phyloP scores from a whole-genome alignment of 37 sponge, comb jelly and placozoan species.

The Ianthella basta region DNA sequence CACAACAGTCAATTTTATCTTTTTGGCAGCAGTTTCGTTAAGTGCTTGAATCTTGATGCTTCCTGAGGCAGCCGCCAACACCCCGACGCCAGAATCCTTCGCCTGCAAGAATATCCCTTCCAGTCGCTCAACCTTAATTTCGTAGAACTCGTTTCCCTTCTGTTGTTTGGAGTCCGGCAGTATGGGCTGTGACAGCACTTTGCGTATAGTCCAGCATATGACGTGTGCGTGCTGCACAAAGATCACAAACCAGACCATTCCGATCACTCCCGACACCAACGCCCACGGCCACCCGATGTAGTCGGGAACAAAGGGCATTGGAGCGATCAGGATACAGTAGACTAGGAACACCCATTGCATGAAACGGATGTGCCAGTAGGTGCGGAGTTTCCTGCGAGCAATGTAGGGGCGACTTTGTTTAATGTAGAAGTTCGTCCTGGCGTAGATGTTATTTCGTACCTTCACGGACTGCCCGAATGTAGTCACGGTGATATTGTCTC shows the following conservation, averaged over 20 bases:
- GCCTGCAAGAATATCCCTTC: not conserved
- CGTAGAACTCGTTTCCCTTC: not conserved
- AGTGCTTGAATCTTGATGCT: not conserved
- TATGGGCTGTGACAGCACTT: not conserved
- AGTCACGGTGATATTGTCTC: no score
- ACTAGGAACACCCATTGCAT: not conserved
- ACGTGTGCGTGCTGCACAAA: not conserved
- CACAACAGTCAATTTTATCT: not conserved
- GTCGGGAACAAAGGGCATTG: not conserved
- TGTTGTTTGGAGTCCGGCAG: not conserved
- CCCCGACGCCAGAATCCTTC: not conserved
- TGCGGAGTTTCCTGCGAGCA: not conserved
- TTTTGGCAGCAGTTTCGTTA: not conserved
- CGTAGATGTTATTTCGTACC: not conserved
- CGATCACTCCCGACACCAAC: not conserved
- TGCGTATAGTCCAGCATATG: not conserved
- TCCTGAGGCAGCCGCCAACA: not conserved
- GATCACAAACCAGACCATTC: not conserved
- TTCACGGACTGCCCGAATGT: no score
- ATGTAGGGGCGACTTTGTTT: not conserved
- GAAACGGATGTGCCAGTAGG: not conserved
- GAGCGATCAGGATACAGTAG: not conserved
- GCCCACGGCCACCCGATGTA: not conserved
- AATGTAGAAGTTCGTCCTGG: not conserved
- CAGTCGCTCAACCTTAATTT: not conserved